phyloP scores from a whole-genome alignment of 2,797 vertebrate species.

The Steatocranus sp. region DNA sequence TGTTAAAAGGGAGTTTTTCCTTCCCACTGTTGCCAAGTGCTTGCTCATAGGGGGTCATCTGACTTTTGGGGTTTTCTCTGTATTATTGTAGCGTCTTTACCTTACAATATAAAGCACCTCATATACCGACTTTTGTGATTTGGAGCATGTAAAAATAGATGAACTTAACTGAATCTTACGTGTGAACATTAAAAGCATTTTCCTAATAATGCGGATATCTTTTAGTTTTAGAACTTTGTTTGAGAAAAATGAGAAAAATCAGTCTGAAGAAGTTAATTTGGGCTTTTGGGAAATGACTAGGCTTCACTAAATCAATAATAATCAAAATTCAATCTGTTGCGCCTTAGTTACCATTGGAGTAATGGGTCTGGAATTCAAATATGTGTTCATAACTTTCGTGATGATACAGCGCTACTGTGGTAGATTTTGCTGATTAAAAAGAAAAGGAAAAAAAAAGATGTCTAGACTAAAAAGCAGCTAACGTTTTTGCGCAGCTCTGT shows the following conservation, averaged over 20 bases:
- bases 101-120: not conserved
- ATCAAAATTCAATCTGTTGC: not conserved
- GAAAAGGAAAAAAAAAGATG: not conserved
- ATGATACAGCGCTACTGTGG: not conserved
- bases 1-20: not conserved
- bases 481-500: not conserved
- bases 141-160: not conserved
- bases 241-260: not conserved
- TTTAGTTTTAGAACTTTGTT: not conserved
- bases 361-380: not conserved
- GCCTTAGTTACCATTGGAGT: not conserved
- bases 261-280: not conserved
- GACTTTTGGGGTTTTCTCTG: fast-evolving
- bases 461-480: not conserved
- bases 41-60: not conserved
- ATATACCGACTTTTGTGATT: not conserved
- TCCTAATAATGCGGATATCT: not conserved
- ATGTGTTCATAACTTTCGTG: not conserved
- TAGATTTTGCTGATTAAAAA: not conserved
- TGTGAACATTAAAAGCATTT: not conserved
- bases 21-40: not conserved
- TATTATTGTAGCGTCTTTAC: not conserved
- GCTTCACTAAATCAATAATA: not conserved
- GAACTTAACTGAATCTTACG: not conserved
- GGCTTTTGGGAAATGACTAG: not conserved